Base-by-base conservation (phyloP, 2,113 vertebrate species). In the Plectropomus leopardus region DNA sequence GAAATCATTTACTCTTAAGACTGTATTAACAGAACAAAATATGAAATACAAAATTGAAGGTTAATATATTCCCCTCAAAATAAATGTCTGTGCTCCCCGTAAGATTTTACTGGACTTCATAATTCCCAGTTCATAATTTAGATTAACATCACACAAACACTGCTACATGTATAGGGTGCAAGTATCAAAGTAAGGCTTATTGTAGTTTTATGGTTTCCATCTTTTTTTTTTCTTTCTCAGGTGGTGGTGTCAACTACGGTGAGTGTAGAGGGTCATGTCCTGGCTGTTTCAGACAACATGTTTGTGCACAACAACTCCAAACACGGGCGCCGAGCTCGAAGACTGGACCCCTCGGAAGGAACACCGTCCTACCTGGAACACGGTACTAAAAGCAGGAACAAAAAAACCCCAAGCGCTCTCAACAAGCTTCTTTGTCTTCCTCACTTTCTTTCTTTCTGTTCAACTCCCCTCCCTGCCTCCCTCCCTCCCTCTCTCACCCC, bases 221-320 rank as follows among this genome's bases (percentile, higher is more conserved):
- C 59, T 19, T 4, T 44, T 26, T n/a, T 42, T 47, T 23, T 23
- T 4, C 14, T 60, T 13, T 48, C 57, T 78, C 82, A 94, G 93
- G 93, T 94, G 92, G 93, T 94, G 10, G 93, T 94, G 73, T 94
- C 93, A 1, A 94, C 93, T 58, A 94, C 93, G 5, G 93, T 94
- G 69, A 94, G 93, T 32, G 93, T 94, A 66, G 93, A 94, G 86
- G 97, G 97, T 92, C 97, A 98, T 26, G 97, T 98, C 91, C 90
- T 98, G 94, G 97, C 97, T 48, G 97, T 98, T 82, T 98, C 97
- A 19, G 97, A 98, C 94, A 98, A 98, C 90, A 98, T 98, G 97
- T 98, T 98, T 88, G 97, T 98, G 79, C 97, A 98, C 94, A 98
- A 98, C 94, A 98, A 98, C 93, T 98, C 97, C 82, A 98, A 94